Conservation (phyloP, 2,797 vertebrate species). For the Ficedula albicollis region DNA sequence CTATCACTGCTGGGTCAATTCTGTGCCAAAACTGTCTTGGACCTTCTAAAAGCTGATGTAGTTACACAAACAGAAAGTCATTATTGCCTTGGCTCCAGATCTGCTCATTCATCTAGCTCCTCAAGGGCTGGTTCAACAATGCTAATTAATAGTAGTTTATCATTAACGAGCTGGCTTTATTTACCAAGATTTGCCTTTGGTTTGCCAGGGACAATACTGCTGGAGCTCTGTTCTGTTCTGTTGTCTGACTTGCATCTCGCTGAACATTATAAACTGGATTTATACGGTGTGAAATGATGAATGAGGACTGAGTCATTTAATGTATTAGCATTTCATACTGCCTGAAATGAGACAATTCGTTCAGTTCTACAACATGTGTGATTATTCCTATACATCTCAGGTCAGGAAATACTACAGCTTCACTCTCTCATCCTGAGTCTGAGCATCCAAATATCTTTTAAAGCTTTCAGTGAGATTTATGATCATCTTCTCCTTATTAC, state of each 20-base stretch:
- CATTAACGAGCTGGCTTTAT: background rate
- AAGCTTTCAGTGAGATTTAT: background rate
- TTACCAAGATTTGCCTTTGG: background rate
- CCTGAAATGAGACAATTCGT: background rate
- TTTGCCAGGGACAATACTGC: background rate
- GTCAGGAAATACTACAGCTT: background rate
- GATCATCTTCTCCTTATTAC: background rate
- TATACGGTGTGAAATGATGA: background rate
- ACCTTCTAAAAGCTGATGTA: background rate
- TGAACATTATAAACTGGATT: background rate
- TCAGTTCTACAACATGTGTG: background rate
- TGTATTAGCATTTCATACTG: background rate
- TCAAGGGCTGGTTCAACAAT: background rate
- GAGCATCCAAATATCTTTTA: background rate
- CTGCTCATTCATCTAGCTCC: background rate
- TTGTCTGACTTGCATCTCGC: background rate
- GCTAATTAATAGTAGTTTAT: conserved; percentile 7
- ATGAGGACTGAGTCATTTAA: background rate
- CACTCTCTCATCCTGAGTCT: background rate
- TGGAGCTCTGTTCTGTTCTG: background rate
- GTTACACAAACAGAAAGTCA: background rate
- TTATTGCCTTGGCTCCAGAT: background rate
- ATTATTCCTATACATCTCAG: background rate
- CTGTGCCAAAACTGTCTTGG: background rate
- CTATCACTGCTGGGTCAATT: background rate